These are phyloP conservation scores for Synergus gifuensis DNA, from an alignment of 2,888 invertebrate genomes.

Conservation along the genomic window DNA sequence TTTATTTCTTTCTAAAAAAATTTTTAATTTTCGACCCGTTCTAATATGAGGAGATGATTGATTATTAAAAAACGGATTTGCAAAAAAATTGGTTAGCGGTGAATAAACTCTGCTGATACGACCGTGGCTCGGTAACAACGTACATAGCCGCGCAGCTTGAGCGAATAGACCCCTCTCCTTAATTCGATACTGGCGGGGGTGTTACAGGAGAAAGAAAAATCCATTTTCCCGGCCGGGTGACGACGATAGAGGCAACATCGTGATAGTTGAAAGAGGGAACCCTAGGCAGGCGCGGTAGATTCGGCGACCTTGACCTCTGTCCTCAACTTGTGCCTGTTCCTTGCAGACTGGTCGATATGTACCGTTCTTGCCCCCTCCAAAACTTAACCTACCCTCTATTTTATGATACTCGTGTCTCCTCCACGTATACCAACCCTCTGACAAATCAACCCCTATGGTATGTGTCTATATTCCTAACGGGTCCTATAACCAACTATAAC, in stretches of 20 bases:
- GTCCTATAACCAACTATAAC: too few species aligned
- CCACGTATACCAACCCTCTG: neutral
- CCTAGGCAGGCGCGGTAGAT: constrained; percentile 66
- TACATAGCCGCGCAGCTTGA: constrained; percentile 18
- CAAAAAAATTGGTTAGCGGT: neutral
- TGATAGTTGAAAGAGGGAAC: constrained; percentile 49
- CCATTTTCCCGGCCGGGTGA: constrained; percentile 36
- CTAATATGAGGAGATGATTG: too few species aligned
- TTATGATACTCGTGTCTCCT: neutral
- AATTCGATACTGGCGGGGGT: constrained; percentile 48
- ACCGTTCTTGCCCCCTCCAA: constrained; percentile 50
- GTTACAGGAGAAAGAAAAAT: constrained; percentile 41
- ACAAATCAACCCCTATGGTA: neutral
- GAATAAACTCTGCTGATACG: constrained; percentile 25
- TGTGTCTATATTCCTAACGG: neutral
- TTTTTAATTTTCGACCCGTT: too few species aligned
- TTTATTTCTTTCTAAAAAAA: too few species aligned
- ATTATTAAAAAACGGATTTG: neutral
- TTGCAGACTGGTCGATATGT: constrained; percentile 74
- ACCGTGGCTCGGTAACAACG: constrained; percentile 1
- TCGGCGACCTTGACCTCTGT: constrained; percentile 75
- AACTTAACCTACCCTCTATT: constrained; percentile 51
- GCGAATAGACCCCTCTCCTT: constrained; percentile 37
- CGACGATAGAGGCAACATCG: constrained; percentile 40
- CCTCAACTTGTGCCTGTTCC: constrained; percentile 70